phyloP scores from a whole-genome alignment of 2,113 vertebrate genomes.

The Tetraodon nigroviridis region DNA sequence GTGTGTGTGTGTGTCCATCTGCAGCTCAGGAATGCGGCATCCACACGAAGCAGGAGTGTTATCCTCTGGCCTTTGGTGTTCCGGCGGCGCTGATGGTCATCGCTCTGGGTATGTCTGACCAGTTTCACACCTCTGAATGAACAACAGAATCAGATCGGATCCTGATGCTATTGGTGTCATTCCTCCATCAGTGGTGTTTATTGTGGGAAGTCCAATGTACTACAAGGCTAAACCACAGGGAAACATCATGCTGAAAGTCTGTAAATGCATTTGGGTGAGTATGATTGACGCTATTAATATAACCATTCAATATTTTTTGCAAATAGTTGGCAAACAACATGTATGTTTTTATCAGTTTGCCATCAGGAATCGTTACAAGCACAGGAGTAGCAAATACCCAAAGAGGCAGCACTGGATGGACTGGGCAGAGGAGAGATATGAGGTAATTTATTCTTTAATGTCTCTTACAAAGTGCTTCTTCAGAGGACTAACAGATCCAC shows the following conservation, averaged over 20 bases:
- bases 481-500: background rate
- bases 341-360: constrained; percentile 82
- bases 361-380: constrained; percentile 82
- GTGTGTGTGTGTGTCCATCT: constrained; percentile 35
- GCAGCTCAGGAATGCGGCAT: constrained; percentile 86
- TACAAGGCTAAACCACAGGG: constrained; percentile 86
- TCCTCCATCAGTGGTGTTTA: constrained; percentile 82
- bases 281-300: background rate
- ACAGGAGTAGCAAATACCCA: constrained; percentile 78
- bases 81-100: constrained; percentile 89
- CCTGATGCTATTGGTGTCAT: constrained; percentile 7
- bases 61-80: constrained; percentile 91
- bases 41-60: constrained; percentile 80
- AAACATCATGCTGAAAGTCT: constrained; percentile 85
- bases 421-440: constrained; percentile 91
- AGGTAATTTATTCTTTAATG: constrained; percentile 67
- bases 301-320: constrained; percentile 4
- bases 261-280: constrained; percentile 87
- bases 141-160: background rate
- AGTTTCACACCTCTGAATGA: background rate
- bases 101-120: constrained; percentile 73
- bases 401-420: constrained; percentile 93
- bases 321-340: background rate
- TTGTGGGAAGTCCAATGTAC: constrained; percentile 86
- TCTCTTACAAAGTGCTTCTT: background rate